phyloP scores from a whole-genome alignment of 2,888 invertebrate genomes.

The Patella caerulea region DNA sequence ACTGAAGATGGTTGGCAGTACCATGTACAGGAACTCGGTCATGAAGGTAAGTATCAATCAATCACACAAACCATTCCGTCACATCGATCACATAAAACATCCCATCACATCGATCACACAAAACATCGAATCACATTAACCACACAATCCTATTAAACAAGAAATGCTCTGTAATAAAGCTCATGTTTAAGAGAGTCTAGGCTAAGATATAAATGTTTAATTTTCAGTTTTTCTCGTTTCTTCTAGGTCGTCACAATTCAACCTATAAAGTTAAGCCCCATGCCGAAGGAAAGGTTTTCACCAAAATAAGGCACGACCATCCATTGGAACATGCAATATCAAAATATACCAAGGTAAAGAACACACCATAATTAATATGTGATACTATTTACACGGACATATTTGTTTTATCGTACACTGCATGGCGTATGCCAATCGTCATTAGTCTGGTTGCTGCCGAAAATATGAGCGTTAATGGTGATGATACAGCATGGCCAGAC shows the following conservation, averaged over 20 bases:
- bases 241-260: conserved; percentile 43
- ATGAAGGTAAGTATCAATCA: conserved; percentile 38
- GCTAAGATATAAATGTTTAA: neutral
- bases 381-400: neutral
- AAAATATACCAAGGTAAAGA: conserved; percentile 37
- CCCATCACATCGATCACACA: no score
- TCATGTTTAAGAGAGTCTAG: neutral
- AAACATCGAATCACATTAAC: no score
- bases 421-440: no score
- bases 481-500: no score
- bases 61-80: no score
- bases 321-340: conserved; percentile 36
- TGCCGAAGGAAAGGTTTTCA: conserved; percentile 38
- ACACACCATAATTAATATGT: neutral
- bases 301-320: conserved; percentile 40
- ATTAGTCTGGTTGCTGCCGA: no score
- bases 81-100: no score
- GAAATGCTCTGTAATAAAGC: neutral
- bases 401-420: no score
- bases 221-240: neutral
- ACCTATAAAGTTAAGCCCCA: conserved; percentile 38
- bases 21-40: conserved; percentile 39
- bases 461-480: no score
- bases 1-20: conserved; percentile 35
- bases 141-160: no score